Evolutionary conservation across 2,113 vertebrate genomes (phyloP).

Genomic region (Triplophysa tibetana): DNA sequence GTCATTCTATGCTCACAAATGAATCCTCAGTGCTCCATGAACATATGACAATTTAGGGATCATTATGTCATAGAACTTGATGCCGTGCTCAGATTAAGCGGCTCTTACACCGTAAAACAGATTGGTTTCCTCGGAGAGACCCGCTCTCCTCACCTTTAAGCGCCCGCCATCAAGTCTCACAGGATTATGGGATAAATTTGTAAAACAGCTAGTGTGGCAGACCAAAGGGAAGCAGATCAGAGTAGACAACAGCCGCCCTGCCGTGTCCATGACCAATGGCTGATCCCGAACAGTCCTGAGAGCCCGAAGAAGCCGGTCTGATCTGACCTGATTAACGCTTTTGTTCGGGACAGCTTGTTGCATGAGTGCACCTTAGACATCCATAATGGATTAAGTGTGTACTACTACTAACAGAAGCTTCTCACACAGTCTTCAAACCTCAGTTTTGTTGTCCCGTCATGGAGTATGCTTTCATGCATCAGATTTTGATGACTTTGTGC

Average conservation of each 20-base stretch:
- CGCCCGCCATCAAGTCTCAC: slow-evolving; percentile 69
- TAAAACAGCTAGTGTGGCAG: slow-evolving; percentile 59
- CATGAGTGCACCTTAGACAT: slow-evolving; percentile 68
- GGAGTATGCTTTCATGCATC: not conserved
- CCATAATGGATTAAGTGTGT: slow-evolving; percentile 72
- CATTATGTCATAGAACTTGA: slow-evolving; percentile 51
- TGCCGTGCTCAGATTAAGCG: slow-evolving; percentile 44
- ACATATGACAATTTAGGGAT: slow-evolving; percentile 31
- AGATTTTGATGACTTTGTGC: not conserved
- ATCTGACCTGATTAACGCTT: slow-evolving; percentile 75
- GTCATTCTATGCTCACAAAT: not conserved
- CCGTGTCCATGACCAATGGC: slow-evolving; percentile 67
- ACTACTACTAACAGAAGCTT: slow-evolving; percentile 43
- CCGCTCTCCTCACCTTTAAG: slow-evolving; percentile 49
- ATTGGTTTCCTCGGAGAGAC: slow-evolving; percentile 45
- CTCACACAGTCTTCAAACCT: not conserved
- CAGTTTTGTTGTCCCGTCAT: not conserved
- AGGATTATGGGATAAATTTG: slow-evolving; percentile 72
- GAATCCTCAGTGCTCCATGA: slow-evolving; percentile 5
- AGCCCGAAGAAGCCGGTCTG: slow-evolving; percentile 67
- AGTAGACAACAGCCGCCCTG: slow-evolving; percentile 63
- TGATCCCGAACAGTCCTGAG: slow-evolving; percentile 59
- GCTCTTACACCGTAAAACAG: slow-evolving; percentile 49
- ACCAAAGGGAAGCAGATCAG: slow-evolving; percentile 65
- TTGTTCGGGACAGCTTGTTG: slow-evolving; percentile 69